Conservation (phyloP, 2,888 invertebrate species). For the Callinectes sapidus region DNA sequence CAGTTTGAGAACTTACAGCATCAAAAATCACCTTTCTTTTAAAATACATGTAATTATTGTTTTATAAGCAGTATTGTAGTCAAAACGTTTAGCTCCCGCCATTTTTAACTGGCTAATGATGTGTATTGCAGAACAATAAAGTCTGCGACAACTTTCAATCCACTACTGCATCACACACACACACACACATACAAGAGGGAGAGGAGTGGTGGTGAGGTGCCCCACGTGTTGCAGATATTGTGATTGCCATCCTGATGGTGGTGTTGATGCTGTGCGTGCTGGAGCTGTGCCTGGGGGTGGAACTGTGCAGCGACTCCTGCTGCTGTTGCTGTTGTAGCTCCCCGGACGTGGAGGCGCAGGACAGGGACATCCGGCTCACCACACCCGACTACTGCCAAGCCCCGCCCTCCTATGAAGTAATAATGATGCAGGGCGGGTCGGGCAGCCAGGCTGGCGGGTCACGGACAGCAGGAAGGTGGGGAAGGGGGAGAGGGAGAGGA, state of each 20-base stretch:
- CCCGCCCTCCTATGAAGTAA: not conserved
- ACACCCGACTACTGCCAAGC: not conserved
- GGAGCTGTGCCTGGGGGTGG: conserved; percentile 14
- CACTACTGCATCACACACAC: not conserved
- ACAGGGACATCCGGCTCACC: not conserved
- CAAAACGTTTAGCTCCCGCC: too few species aligned
- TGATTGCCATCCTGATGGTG: conserved; percentile 11
- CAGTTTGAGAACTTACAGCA: too few species aligned
- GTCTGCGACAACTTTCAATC: too few species aligned
- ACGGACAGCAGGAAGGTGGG: not conserved
- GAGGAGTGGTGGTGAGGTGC: not conserved
- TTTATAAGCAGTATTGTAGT: too few species aligned
- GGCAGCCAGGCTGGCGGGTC: not conserved
- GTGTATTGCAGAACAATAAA: too few species aligned
- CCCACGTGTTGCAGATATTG: not conserved
- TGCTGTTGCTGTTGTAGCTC: not conserved
- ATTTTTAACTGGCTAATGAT: too few species aligned
- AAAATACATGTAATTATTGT: too few species aligned
- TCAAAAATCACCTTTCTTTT: too few species aligned
- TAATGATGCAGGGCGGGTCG: not conserved
- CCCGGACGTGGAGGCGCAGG: not conserved
- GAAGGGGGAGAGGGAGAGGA: not conserved
- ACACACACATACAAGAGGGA: not conserved
- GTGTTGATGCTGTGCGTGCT: conserved; percentile 22
- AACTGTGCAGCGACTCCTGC: not conserved